A percentile compares a stretch with the other conserved stretches of the same genome.
Conservation (phyloP, 2,113 vertebrate species). For the Triplophysa rosa region DNA sequence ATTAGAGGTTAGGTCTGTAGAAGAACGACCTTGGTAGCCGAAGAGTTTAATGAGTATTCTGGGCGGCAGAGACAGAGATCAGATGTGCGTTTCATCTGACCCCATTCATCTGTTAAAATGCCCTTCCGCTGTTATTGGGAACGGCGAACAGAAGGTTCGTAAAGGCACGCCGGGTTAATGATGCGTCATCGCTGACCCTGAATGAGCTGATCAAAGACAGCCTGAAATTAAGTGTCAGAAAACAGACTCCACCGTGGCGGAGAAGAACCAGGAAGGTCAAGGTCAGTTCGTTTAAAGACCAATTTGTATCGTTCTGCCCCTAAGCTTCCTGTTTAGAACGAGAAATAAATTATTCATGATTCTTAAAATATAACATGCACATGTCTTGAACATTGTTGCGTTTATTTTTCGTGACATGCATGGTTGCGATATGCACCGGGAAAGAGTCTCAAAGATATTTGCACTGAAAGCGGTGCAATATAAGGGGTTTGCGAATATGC, state of each 20-base stretch:
- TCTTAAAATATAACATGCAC: not conserved
- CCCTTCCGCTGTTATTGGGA: slow-evolving; percentile 2
- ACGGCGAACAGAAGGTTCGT: slow-evolving; percentile 28
- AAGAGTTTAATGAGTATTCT: slow-evolving; percentile 9
- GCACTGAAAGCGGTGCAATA: not conserved
- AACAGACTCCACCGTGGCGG: not conserved
- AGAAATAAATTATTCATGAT: slow-evolving; percentile 16
- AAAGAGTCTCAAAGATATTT: not conserved
- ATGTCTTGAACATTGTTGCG: not conserved
- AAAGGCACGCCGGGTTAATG: slow-evolving; percentile 28
- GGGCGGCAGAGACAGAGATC: not conserved
- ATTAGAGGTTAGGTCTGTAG: not conserved
- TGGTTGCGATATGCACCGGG: not conserved
- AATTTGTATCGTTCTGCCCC: not conserved
- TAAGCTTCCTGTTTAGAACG: not conserved
- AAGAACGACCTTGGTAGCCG: slow-evolving; percentile 6
- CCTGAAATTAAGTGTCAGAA: slow-evolving; percentile 27
- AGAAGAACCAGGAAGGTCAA: slow-evolving; percentile 21
- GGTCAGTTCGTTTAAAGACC: slow-evolving; percentile 20
- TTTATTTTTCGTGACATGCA: not conserved
- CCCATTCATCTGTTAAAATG: not conserved
- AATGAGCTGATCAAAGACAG: slow-evolving; percentile 25
- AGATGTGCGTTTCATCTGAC: slow-evolving; percentile 4
- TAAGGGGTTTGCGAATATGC: not conserved
- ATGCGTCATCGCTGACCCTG: slow-evolving; percentile 14